Evolutionary conservation across 2,113 vertebrate genomes (phyloP).

Genomic region (Gallinago undulata): DNA sequence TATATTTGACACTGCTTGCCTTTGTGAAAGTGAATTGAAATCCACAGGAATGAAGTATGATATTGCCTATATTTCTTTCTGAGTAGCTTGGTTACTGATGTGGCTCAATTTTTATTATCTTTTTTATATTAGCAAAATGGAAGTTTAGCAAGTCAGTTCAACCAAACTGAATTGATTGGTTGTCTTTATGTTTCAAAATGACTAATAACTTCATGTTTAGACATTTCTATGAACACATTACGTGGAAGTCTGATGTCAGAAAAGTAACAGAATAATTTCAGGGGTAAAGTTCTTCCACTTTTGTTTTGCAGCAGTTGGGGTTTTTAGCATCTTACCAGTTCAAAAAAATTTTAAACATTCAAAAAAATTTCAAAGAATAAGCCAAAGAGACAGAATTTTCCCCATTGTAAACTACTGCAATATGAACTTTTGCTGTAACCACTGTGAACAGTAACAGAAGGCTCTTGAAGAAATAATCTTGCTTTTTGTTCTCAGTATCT

Average conservation of each 20-base stretch:
- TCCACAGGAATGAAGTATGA: not conserved
- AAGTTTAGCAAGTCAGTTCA: not conserved
- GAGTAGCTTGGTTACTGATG: not conserved
- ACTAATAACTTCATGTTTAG: not conserved
- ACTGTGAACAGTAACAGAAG: not conserved
- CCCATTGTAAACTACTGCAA: not conserved
- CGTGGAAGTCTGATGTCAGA: not conserved
- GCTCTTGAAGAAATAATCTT: not conserved
- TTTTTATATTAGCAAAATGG: not conserved
- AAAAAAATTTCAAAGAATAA: not conserved
- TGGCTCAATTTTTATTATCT: not conserved
- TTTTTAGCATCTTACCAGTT: not conserved
- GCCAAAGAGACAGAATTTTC: not conserved
- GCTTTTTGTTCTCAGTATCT: not conserved
- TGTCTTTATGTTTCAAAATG: not conserved
- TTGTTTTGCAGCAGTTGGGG: not conserved
- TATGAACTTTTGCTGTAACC: not conserved
- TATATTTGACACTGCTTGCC: not conserved
- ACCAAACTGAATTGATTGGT: not conserved
- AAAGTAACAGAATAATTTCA: not conserved
- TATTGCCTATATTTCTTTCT: not conserved
- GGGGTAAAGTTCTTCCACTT: not conserved
- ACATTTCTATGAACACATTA: not conserved
- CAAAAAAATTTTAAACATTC: not conserved
- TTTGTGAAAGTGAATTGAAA: not conserved